Evolutionary conservation across 2,797 vertebrate genomes (phyloP), one percentile per base, ranked within the genome.

Genomic region (Melanotaenia maccullochi): DNA sequence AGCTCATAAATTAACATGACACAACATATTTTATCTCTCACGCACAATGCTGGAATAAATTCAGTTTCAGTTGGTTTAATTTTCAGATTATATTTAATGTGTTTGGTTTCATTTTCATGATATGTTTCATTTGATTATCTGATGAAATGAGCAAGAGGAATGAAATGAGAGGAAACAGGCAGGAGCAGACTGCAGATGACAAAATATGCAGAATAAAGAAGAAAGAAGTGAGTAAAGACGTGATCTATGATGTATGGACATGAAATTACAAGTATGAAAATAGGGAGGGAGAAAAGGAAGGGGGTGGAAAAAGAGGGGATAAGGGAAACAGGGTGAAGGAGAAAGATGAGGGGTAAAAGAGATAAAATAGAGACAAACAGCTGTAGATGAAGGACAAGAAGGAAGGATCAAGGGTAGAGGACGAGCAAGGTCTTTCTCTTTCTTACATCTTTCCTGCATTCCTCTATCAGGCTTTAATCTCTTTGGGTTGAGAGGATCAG

Each of bases 401-500:
- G 52, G 32, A 3, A 25, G 65, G 56, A 47, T 51, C 47, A 56
- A 70, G 72, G 68, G 16, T 2, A 36, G 61, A 65, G 36, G 60
- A 36, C 7, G 65, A 47, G 32, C 40, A 64, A n/a, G 49, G 33
- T 42, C 71, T 35, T 33, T 24, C 22, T 14, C 25, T 24, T 51
- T 44, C 42, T 24, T 38, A 28, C 52, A 42, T 55, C 56, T 57
- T n/a, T 51, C 60, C 69, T 65, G 66, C 56, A 52, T 65, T 69
- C 71, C 76, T 84, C 71, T 52, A 71, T 90, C 70, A 83, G 76
- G 59, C 54, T 75, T 71, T 88, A 85, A 90, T 87, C 83, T 75
- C 66, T 63, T 24, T 28, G 72, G 66, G 75, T 59, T 65, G 42
- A 79, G 63, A 76, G 68, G 81, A 85, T 73, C 81, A 87, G 75